A percentile compares a stretch with the other conserved stretches of the same genome.
Evolutionary conservation across 1,140 invertebrate species (phyloP).

Genomic region (Harpegnathos saltator): DNA sequence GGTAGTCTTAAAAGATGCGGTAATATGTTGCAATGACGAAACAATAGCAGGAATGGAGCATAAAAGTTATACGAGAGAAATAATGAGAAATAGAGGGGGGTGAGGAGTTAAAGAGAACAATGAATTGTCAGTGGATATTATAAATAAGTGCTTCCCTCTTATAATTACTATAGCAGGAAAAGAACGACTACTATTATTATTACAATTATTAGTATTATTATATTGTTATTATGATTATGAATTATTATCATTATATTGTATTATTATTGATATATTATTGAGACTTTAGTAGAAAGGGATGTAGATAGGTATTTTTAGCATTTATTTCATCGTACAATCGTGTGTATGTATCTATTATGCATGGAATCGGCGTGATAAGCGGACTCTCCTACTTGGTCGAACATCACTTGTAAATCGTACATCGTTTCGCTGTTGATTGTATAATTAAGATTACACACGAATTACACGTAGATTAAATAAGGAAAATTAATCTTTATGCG

Average conservation of each 20-base stretch:
- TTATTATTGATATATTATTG: too few relatives aligned
- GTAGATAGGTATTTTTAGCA: conserved; percentile 54
- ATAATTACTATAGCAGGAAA: conserved; percentile 80
- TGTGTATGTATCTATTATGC: conserved; percentile 45
- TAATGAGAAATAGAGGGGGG: background rate
- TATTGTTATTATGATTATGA: conserved; percentile 35
- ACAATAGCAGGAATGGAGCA: background rate
- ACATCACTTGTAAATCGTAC: conserved; percentile 65
- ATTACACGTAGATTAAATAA: conserved; percentile 20
- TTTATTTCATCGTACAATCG: conserved; percentile 34
- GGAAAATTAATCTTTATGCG: conserved; percentile 64
- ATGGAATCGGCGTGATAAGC: conserved; percentile 40
- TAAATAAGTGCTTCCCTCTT: conserved; percentile 83
- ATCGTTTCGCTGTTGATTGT: conserved; percentile 30
- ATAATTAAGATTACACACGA: conserved; percentile 45
- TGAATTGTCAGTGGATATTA: conserved; percentile 64
- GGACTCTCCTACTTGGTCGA: conserved; percentile 43
- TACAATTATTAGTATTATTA: conserved; percentile 33
- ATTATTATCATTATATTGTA: conserved; percentile 6
- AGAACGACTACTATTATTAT: conserved; percentile 56
- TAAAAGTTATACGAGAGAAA: background rate
- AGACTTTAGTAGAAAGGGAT: conserved; percentile 27
- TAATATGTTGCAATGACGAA: conserved; percentile 18
- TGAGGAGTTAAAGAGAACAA: conserved; percentile 26
- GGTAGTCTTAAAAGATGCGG: background rate